Evolutionary conservation across 2,888 invertebrate species (phyloP).

Genomic region (Agriotes lineatus): DNA sequence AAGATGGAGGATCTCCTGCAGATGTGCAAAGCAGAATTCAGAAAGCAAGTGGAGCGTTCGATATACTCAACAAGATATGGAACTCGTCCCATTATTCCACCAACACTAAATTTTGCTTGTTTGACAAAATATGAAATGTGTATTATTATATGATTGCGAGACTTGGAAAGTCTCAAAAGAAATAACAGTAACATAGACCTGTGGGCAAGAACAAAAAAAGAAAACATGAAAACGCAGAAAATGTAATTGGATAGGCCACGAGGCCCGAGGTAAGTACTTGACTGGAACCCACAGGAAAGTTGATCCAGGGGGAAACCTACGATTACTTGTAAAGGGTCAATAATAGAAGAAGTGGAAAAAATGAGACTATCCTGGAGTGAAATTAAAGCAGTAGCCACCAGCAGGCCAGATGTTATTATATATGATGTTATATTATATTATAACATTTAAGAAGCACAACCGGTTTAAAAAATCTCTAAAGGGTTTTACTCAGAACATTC

Average conservation of each 20-base stretch:
- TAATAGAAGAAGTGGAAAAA: background rate
- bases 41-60: conserved; percentile 1
- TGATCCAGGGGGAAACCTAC: background rate
- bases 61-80: background rate
- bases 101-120: background rate
- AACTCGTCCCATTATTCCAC: background rate
- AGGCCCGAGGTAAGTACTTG: background rate
- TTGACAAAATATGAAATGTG: background rate
- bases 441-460: no score
- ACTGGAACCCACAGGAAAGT: conserved; percentile 8
- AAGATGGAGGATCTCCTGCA: background rate
- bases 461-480: no score
- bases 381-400: no score
- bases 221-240: background rate
- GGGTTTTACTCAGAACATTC: no score
- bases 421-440: no score
- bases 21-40: background rate
- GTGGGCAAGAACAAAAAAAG: no score
- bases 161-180: background rate
- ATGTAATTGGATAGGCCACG: conserved; percentile 3
- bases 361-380: background rate
- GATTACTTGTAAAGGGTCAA: background rate
- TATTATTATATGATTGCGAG: background rate
- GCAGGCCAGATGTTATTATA: no score
- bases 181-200: background rate